Evolutionary conservation across 37 sponge, comb jelly and placozoan genomes (phyloP).

Genomic region (Cladorhizidae sp.): DNA sequence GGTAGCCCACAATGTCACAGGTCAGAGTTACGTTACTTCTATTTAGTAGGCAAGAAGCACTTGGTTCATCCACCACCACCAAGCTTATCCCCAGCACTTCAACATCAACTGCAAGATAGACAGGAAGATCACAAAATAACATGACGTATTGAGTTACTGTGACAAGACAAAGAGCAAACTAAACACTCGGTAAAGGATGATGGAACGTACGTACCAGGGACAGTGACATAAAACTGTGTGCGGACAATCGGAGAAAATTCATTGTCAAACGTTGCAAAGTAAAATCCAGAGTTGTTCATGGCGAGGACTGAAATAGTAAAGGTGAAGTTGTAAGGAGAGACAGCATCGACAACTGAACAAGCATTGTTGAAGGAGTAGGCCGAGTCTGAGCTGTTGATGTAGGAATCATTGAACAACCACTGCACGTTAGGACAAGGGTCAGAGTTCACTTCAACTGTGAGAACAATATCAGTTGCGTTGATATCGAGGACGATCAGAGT

Average conservation of each 20-base stretch:
- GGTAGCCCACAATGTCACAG: slow-evolving; percentile 42
- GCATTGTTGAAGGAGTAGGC: not conserved
- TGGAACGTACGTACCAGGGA: slow-evolving; percentile 12
- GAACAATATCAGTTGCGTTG: not conserved
- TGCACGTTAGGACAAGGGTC: slow-evolving; percentile 40
- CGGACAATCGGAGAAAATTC: not conserved
- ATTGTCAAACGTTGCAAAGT: slow-evolving; percentile 27
- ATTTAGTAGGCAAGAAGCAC: slow-evolving; percentile 3
- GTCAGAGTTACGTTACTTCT: slow-evolving; percentile 11
- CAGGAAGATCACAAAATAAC: too few relatives aligned
- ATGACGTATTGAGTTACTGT: too few relatives aligned
- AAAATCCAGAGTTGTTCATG: slow-evolving; percentile 1
- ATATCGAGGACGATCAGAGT: not conserved
- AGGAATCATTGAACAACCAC: slow-evolving; percentile 9
- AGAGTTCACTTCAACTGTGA: slow-evolving; percentile 18
- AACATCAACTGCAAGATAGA: not conserved
- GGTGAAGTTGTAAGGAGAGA: slow-evolving; percentile 16
- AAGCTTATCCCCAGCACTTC: not conserved
- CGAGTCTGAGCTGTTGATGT: not conserved
- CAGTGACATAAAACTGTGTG: slow-evolving; percentile 4
- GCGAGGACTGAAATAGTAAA: slow-evolving; percentile 16
- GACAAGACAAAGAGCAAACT: not conserved
- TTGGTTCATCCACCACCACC: not conserved
- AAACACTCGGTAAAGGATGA: not conserved
- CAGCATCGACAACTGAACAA: not conserved